Evolutionary conservation across 2,888 invertebrate species (phyloP).

Genomic region (Lepidonotus clava): DNA sequence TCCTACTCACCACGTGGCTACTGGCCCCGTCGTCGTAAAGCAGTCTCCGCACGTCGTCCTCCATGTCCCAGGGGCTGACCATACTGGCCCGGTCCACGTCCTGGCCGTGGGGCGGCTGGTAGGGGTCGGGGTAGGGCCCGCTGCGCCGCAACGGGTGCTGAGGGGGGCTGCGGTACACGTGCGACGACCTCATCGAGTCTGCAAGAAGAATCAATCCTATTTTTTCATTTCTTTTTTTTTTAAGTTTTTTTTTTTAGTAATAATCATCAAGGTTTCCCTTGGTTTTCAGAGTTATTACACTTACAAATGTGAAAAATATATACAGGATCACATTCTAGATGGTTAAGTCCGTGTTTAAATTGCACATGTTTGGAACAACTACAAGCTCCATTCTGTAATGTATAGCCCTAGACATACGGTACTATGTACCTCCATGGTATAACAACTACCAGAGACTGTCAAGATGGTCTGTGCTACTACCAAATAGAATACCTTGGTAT

Average conservation of each 20-base stretch:
- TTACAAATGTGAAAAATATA: too few relatives aligned
- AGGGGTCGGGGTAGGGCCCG: conserved; percentile 36
- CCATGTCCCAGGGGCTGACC: conserved; percentile 75
- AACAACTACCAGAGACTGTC: too few relatives aligned
- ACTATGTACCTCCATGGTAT: too few relatives aligned
- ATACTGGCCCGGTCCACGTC: conserved; percentile 67
- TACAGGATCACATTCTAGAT: too few relatives aligned
- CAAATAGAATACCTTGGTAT: conserved; percentile 44
- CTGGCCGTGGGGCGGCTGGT: conserved; percentile 67
- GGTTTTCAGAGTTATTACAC: too few relatives aligned
- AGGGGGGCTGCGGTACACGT: neutral
- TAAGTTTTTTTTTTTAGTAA: too few relatives aligned
- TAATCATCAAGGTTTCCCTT: too few relatives aligned
- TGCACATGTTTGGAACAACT: too few relatives aligned
- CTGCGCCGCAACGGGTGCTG: conserved; percentile 31
- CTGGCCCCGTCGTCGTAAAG: conserved; percentile 71
- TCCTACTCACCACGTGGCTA: conserved; percentile 65
- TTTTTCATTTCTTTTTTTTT: neutral
- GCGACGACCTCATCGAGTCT: neutral
- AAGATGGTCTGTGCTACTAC: too few relatives aligned
- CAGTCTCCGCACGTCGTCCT: conserved; percentile 72
- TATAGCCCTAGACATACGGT: too few relatives aligned
- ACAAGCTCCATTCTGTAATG: too few relatives aligned
- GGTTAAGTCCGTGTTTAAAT: too few relatives aligned
- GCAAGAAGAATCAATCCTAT: neutral